A percentile compares a stretch with the other conserved stretches of the same genome.
These are phyloP conservation scores for Caiman crocodilus DNA, from an alignment of 2,797 vertebrate genomes.

Conservation along the genomic window DNA sequence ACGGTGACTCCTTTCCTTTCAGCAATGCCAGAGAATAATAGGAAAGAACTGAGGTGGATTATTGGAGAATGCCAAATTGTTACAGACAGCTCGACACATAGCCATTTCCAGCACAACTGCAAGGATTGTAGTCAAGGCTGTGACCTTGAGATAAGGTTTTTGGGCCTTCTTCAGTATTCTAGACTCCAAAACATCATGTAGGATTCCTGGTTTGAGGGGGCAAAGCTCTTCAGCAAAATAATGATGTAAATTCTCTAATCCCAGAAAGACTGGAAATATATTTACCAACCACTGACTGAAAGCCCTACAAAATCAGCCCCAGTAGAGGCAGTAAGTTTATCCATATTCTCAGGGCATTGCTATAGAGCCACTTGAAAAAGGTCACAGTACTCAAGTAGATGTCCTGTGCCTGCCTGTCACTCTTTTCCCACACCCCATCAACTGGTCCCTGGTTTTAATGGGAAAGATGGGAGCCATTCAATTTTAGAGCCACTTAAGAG, in stretches of 20 bases:
- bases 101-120: background rate
- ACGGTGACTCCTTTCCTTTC: background rate
- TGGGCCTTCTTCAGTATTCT: background rate
- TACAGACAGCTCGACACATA: background rate
- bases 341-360: background rate
- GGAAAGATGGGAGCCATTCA: background rate
- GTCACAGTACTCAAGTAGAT: background rate
- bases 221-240: conserved; percentile 18
- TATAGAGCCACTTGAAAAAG: background rate
- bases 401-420: background rate
- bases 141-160: background rate
- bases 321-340: conserved; percentile 42
- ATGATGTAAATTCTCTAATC: conserved; percentile 43
- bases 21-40: background rate
- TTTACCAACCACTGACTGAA: background rate
- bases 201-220: background rate
- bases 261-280: conserved; percentile 19
- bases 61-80: background rate
- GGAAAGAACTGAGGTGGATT: background rate
- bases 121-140: background rate
- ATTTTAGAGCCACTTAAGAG: background rate
- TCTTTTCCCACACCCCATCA: background rate
- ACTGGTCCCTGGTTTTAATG: background rate
- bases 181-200: background rate
- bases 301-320: background rate